Evolutionary conservation across 1,140 invertebrate genomes (phyloP).

Genomic region (Orussus abietinus): DNA sequence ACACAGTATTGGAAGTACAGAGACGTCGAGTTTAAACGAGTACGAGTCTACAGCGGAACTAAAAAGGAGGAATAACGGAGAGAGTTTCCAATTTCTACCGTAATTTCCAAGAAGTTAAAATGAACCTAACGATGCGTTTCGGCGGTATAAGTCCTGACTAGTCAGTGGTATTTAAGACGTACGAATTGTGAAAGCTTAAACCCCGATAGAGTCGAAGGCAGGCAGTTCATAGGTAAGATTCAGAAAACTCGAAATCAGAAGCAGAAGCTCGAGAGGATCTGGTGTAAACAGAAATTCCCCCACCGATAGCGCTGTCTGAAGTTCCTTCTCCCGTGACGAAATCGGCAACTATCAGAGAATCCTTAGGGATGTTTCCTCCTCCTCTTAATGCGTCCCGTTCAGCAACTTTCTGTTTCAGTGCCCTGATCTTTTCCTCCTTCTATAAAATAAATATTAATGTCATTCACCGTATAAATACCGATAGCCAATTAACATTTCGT

Average conservation of each 20-base stretch:
- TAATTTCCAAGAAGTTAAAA: no score
- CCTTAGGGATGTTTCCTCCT: constrained; percentile 40
- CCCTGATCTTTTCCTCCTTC: constrained; percentile 86
- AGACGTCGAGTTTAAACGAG: no score
- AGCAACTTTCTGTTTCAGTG: constrained; percentile 72
- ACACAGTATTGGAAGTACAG: no score
- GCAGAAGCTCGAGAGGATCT: constrained; percentile 73
- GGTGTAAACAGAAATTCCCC: constrained; percentile 68
- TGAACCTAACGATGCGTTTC: no score
- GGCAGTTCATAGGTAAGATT: constrained; percentile 79
- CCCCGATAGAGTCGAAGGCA: no score
- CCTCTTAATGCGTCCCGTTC: constrained; percentile 63
- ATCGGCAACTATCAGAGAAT: constrained; percentile 63
- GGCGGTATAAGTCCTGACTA: constrained; percentile 4
- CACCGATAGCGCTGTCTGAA: constrained; percentile 70
- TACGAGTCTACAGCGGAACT: no score
- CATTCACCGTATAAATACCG: no score
- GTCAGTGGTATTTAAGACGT: no score
- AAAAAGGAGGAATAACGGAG: no score
- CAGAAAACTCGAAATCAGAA: constrained; percentile 82
- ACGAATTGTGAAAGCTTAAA: no score
- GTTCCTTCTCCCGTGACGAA: constrained; percentile 73
- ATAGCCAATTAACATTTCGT: no score
- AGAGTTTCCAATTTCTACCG: no score
- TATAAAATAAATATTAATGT: constrained; percentile 42